These are phyloP conservation scores for Drosophila acutilabella DNA, from an alignment of 2,888 invertebrate species.

Conservation along the genomic window DNA sequence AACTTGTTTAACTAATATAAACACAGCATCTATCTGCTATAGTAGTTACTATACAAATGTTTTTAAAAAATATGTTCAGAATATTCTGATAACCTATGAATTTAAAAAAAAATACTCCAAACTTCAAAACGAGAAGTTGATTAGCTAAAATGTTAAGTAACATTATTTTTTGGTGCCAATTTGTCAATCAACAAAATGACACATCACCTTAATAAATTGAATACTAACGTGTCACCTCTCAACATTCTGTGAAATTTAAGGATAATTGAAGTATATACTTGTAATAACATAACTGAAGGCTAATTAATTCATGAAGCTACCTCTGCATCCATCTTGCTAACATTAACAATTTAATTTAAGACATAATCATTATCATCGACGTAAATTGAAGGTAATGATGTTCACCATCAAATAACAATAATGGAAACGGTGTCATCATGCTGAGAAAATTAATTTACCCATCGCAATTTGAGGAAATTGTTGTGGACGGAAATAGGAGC, in stretches of 20 bases:
- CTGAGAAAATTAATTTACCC: conserved; percentile 46
- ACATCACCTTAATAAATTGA: too few relatives aligned
- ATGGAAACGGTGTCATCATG: conserved; percentile 15
- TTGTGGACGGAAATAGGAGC: conserved; percentile 1
- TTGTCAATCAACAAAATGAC: too few relatives aligned
- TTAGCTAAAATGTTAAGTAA: too few relatives aligned
- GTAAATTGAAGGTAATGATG: conserved; percentile 29
- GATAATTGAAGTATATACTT: not conserved
- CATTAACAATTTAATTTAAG: not conserved
- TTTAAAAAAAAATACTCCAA: too few relatives aligned
- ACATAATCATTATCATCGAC: conserved; percentile 35
- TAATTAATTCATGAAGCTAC: not conserved
- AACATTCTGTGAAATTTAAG: not conserved
- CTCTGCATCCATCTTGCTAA: not conserved
- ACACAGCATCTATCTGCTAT: too few relatives aligned
- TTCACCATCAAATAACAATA: conserved; percentile 43
- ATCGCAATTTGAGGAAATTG: conserved; percentile 23
- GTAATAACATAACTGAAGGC: not conserved
- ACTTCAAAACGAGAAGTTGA: too few relatives aligned
- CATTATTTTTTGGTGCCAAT: too few relatives aligned
- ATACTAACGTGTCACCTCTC: not conserved
- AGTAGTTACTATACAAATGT: too few relatives aligned
- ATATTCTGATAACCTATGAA: too few relatives aligned
- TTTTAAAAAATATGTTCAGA: too few relatives aligned
- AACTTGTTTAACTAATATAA: too few relatives aligned